Base-by-base conservation (phyloP, 2,888 invertebrate genomes). In the Tholera decimalis region DNA sequence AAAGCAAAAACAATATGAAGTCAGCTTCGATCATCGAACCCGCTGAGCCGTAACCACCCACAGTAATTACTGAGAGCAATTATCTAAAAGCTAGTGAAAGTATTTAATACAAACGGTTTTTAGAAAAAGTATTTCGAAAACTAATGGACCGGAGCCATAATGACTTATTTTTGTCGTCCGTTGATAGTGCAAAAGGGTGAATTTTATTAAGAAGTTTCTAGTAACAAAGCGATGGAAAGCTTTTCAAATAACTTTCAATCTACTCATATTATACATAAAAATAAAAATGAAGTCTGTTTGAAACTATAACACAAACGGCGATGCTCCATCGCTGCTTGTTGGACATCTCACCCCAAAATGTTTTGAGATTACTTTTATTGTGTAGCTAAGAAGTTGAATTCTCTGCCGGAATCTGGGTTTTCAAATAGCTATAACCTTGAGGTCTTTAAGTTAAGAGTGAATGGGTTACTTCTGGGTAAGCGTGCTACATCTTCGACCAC, bases 61-160 rank as follows among this genome's bases (percentile, higher is more conserved):
- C 61, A 46, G 47, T 80, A 76, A 79, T 80, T 81, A 79, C 73
- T 11, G 2, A 41, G 43, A 67, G 37, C 79, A 81, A 80, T 80
- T 79, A 80, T 79, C 76, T 69, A 65, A 80, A 80, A 77, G 68
- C 54, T 20, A 81, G 80, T 76, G 80, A 80, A 80, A 80, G 80
- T 80, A 54, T 59, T 66, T 62, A 73, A 69, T 53, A 66, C 54
- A 46, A 15, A 8, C 35, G 11, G 18, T n/a, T 56, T 60, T 69
- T 51, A 54, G 44, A 69, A 81, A 68, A 63, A 66, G 41, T 50
- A 61, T 60, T 60, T 59, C 8, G 61, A 64, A 70, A 70, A 55
- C 55, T 18, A 57, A 73, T 44, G 43, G 28, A 11, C n/a, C 35
- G 11, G 47, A 8, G 22, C 15, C 18, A 54, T 4, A 30, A 30